These are phyloP conservation scores for Heliocidaris erythrogramma DNA, from an alignment of 35 echinoderm and acorn worm genomes.

Conservation along the genomic window DNA sequence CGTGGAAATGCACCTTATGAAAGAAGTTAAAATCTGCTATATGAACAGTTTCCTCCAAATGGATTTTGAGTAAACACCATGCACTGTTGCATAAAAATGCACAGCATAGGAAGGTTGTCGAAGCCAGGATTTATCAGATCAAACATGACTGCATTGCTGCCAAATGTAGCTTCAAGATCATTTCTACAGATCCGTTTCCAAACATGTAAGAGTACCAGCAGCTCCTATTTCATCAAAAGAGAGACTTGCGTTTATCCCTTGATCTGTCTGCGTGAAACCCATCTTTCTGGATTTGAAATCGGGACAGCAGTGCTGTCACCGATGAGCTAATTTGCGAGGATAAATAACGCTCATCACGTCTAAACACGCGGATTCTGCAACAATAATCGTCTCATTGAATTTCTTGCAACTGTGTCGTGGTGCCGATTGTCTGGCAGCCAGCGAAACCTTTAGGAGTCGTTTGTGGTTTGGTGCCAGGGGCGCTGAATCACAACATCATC, in stretches of 20 bases:
- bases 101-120: not conserved
- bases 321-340: not conserved
- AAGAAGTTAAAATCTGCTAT: too few relatives aligned
- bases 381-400: not conserved
- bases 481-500: not conserved
- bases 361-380: not conserved
- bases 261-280: not conserved
- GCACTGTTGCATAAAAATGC: not conserved
- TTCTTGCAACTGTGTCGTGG: not conserved
- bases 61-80: not conserved
- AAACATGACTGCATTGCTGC: not conserved
- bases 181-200: conserved; percentile 7
- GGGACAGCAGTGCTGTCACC: not conserved
- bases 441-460: not conserved
- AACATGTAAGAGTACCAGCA: not conserved
- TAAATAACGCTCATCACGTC: conserved; percentile 16
- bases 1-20: too few relatives aligned
- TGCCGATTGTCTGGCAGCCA: not conserved
- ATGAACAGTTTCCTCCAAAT: not conserved
- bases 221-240: not conserved
- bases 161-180: not conserved
- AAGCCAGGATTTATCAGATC: not conserved
- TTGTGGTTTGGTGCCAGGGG: not conserved
- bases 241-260: conserved; percentile 9
- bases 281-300: not conserved